phyloP scores from a whole-genome alignment of 2,797 vertebrate species.

The Fratercula arctica region DNA sequence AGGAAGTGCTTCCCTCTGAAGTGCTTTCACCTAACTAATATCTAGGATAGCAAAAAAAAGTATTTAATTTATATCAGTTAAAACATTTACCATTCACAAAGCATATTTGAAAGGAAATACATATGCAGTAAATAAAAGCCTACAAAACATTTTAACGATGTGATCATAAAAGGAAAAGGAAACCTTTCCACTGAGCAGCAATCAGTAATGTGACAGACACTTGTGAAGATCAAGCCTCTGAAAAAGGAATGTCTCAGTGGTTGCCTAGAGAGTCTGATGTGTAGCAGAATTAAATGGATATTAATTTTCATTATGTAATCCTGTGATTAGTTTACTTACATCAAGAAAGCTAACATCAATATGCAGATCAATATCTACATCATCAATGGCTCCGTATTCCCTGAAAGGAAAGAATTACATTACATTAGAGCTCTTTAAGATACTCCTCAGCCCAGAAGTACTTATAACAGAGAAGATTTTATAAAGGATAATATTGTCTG shows the following conservation, averaged over 20 bases:
- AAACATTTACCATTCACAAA: neutral
- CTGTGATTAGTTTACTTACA: conserved; percentile 79
- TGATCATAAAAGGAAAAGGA: neutral
- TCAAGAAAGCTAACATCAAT: conserved; percentile 86
- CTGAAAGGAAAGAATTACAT: conserved; percentile 70
- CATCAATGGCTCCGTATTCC: conserved; percentile 83
- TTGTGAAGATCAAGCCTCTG: neutral
- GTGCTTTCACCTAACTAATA: neutral
- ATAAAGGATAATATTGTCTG: neutral
- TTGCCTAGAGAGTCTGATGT: neutral
- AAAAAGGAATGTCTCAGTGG: neutral
- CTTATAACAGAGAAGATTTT: neutral
- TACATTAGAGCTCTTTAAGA: neutral
- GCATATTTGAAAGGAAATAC: neutral
- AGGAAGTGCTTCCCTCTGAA: neutral
- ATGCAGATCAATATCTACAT: conserved; percentile 87
- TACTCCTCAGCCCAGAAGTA: neutral
- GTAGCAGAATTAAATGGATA: no score
- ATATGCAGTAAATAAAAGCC: neutral
- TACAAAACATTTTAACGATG: neutral
- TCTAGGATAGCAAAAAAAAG: neutral
- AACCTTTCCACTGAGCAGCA: neutral
- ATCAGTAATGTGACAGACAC: neutral
- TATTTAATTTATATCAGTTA: neutral
- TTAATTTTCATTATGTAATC: no score